These are phyloP conservation scores for Wasmannia auropunctata DNA, from an alignment of 1,140 invertebrate genomes.

Conservation along the genomic window DNA sequence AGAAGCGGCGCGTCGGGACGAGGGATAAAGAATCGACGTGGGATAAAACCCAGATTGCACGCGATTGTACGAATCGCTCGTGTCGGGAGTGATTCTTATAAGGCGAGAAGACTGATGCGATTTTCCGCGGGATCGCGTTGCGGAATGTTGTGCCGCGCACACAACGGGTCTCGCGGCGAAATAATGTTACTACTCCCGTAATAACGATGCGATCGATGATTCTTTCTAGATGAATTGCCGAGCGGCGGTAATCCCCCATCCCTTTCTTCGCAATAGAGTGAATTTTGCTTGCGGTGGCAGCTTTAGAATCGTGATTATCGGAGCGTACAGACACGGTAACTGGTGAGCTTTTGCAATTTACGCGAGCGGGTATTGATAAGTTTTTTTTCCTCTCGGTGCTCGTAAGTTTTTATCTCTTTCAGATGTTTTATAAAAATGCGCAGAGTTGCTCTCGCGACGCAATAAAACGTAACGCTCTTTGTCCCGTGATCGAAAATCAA, in stretches of 20 bases:
- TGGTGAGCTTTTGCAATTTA: slow-evolving; percentile 15
- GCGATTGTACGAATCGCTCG: slow-evolving; percentile 54
- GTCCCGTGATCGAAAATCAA: not conserved
- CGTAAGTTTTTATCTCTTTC: slow-evolving; percentile 17
- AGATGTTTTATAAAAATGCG: not conserved
- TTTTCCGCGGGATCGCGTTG: slow-evolving; percentile 20
- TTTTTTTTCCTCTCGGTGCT: not conserved
- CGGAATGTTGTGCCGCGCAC: not conserved
- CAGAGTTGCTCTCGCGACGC: not conserved
- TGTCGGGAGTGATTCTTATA: slow-evolving; percentile 46
- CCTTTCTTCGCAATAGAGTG: not conserved
- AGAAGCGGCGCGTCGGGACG: slow-evolving; percentile 25
- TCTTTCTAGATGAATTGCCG: slow-evolving; percentile 21
- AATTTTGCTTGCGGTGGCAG: slow-evolving; percentile 11
- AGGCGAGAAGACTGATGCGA: slow-evolving; percentile 46
- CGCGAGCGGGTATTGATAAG: slow-evolving; percentile 21
- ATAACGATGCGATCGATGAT: slow-evolving; percentile 44
- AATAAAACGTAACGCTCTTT: not conserved
- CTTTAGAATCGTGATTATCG: slow-evolving; percentile 49
- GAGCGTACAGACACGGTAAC: not conserved
- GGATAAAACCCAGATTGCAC: slow-evolving; percentile 54
- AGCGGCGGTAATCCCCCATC: not conserved
- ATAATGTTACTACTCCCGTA: slow-evolving; percentile 28
- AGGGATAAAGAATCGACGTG: slow-evolving; percentile 51
- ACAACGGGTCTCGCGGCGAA: not conserved